Evolutionary conservation across 2,797 vertebrate species (phyloP).

Genomic region (Leuciscus waleckii): DNA sequence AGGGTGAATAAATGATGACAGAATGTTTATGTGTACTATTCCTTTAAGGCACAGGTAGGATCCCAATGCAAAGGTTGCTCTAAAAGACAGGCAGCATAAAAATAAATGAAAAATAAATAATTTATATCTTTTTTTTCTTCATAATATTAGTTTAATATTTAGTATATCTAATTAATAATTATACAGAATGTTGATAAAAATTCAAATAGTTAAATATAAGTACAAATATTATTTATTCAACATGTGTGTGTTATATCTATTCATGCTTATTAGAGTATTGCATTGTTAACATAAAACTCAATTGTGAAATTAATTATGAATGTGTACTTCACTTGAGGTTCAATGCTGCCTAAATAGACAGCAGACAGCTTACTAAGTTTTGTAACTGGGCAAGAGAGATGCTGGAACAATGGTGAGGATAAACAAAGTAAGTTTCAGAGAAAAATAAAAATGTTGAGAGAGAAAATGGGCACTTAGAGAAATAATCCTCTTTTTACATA

Average conservation of each 20-base stretch:
- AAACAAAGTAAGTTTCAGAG: constrained; percentile 3
- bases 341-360: constrained; percentile 37
- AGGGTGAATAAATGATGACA: not conserved
- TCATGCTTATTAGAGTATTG: not conserved
- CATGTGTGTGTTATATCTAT: not conserved
- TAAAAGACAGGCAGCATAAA: not conserved
- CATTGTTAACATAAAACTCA: not conserved
- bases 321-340: not conserved
- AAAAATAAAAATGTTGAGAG: not conserved
- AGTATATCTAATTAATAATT: not conserved
- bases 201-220: not conserved
- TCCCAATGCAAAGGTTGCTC: not conserved
- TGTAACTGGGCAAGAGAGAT: constrained; percentile 62
- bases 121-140: too few relatives aligned
- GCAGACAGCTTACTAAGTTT: not conserved
- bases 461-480: constrained; percentile 29
- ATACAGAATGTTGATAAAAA: not conserved
- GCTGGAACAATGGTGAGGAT: constrained; percentile 19
- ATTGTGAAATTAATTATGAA: not conserved
- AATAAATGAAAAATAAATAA: not conserved
- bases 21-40: not conserved
- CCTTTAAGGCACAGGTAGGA: not conserved
- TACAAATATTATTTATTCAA: not conserved
- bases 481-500: constrained; percentile 61
- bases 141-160: not conserved